Evolutionary conservation across 2,113 vertebrate genomes (phyloP), one percentile per base, ranked within the genome.

Genomic region (Passer domesticus): DNA sequence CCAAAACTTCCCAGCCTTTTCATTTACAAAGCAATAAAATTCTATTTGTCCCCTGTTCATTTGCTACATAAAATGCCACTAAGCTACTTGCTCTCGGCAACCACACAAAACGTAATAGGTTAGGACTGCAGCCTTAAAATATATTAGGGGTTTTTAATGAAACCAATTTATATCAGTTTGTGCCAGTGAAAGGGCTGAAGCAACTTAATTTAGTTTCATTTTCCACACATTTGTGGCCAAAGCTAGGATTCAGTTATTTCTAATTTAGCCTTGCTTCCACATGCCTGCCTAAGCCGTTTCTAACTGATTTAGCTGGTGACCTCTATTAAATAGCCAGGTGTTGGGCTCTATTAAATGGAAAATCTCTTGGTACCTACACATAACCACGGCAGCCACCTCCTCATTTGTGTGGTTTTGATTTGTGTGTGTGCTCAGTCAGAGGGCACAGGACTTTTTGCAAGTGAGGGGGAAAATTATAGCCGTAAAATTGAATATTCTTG

Each of bases 201-300:
- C 89, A 91, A 96, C 96, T 97, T 97, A 95, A 98, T 97, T 97
- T 97, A 96, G 85, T 97, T 97, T 96, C 95, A 96, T 97, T 96
- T 96, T 96, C 93, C 89, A 95, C 90, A 96, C 70, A 76, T 95
- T 96, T 91, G 89, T 80, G 91, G 81, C 72, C 92, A 95, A 95
- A 94, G 83, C 69, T 53, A 64, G 94, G 75, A 95, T 95, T 94
- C 89, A 89, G 89, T 96, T 90, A 60, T 74, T 96, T 91, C 66
- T 94, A 93, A 95, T 95, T 84, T 88, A 64, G 58, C 75, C 22
- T 39, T 58, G 50, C 66, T 93, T 92, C 90, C 90, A 46, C 50
- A 68, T 44, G 92, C 83, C 88, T 89, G 90, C 69, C 69, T 81
- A 92, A 96, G 86, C 70, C 0, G 0, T 96, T 96, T 86, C 95